Base-by-base conservation (phyloP, 2,888 invertebrate species). In the Axea sp. region DNA sequence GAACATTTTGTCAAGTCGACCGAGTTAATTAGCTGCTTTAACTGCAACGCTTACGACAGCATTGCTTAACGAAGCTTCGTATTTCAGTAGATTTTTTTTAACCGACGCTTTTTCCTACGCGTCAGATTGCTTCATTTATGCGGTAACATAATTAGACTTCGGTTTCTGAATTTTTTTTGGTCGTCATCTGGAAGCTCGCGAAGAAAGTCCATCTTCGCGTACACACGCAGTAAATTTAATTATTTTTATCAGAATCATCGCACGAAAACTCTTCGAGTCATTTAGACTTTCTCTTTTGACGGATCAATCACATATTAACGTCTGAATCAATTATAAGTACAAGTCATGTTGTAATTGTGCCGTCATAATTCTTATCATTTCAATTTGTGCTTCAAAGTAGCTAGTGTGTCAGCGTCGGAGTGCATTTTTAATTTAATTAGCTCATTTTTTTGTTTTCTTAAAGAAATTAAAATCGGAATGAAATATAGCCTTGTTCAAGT, bases 291-390 rank as follows among this genome's bases (percentile, higher is more conserved):
- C 60, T 69, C 60, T 30, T 37, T 28, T 69, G 69, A 69, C 62
- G 33, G 47, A 57, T 62, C 47, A 71, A 69, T 69, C 60, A 41
- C 31, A 17, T 11, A 57, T 39, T 62, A 55, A 71, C 45, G 62
- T 49, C 55, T 41, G 49, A 64, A 64, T 64, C 62, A 72, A 59
- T 72, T 69, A 69, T 43, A 19, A 43, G 28, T 26, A 39, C 57
- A 26, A 59, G 43, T 72, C 57, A 71, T 49, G 51, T 57, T 45
- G 45, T 71, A 57, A 55, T 64, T 64, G 64, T 57, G 43, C 49
- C 64, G 59, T 65, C 65, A 51, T 65, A 59, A 41, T 72, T 45
- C 45, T 72, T 65, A 72, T 72, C 72, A 72, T 72, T 72, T 72
- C 65, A 65, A 59, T 65, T 72, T 51, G 26, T 45, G 59, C 65